Base-by-base conservation (phyloP, 2,888 invertebrate species). In the Crepidodera aurea region DNA sequence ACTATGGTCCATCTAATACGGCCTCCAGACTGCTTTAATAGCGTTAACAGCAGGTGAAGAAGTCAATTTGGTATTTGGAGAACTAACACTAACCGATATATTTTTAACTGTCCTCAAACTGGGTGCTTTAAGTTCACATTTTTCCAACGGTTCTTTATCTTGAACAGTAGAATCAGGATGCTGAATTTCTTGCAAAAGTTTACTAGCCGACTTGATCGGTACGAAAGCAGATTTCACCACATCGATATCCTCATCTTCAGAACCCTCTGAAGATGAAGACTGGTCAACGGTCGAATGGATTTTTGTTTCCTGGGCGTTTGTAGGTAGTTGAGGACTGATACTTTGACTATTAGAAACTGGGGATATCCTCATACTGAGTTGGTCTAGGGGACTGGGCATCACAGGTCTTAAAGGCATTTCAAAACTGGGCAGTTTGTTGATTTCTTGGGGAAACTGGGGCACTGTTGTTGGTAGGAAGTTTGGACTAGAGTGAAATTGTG, bases 191-290 rank as follows among this genome's bases (percentile, higher is more conserved):
- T 85, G 85, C 25, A 86, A 74, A 67, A 85, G 82, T 1, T 86
- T 81, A 70, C 84, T 87, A 62, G 86, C 86, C 0, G 87, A 85
- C 66, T 85, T 82, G 54, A 88, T 88, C 16, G 90, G 89, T 50
- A 88, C 87, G 79, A 90, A 91, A 1, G 90, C 90, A 0, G 90
- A 90, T 72, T 88, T 89, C 0, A 90, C 90, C 18, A 90, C 90
- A 74, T 90, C 90, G 71, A 90, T 90, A 59, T 88, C 87, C 73
- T 90, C 90, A 62, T 90, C 90, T 10, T 89, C 89, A 1, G 67
- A 89, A 60, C 89, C 88, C 0, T 88, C 88, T 2, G 87, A 82
- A 64, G 84, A 84, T 0, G 86, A 86, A 25, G 67, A 65, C 19
- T 85, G 84, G 32, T 87, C 87, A 64, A 86, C 84, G 8, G 87